phyloP scores from a whole-genome alignment of 2,797 vertebrate genomes.

The Xyrichtys novacula region DNA sequence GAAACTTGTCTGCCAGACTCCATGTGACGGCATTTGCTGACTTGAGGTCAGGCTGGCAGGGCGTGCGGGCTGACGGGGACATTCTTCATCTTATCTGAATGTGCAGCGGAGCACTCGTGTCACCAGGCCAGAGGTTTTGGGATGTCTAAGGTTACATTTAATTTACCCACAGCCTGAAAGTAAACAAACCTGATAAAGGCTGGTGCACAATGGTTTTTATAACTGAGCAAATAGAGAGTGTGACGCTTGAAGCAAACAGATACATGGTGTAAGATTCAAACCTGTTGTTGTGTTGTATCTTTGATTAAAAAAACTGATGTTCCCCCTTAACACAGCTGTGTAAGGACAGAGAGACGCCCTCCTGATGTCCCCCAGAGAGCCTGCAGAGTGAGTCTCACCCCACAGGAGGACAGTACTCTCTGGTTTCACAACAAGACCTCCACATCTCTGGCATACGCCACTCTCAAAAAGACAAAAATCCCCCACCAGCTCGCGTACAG shows the following conservation, averaged over 20 bases:
- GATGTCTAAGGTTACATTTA: constrained; percentile 51
- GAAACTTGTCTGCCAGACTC: constrained; percentile 15
- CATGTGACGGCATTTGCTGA: constrained; percentile 41
- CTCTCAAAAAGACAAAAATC: constrained; percentile 30
- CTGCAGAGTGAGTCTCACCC: constrained; percentile 14
- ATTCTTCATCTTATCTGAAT: constrained; percentile 57
- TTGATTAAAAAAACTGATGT: not conserved
- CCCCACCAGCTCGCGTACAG: constrained; percentile 47
- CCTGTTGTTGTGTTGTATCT: not conserved
- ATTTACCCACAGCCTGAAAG: constrained; percentile 56
- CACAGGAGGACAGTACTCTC: constrained; percentile 42
- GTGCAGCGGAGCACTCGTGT: constrained; percentile 42
- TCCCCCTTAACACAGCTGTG: constrained; percentile 1
- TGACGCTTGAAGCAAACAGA: too few species aligned
- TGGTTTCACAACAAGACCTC: constrained; percentile 71
- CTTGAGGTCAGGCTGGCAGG: constrained; percentile 51
- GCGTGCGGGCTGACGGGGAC: constrained; percentile 20
- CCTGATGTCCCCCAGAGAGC: constrained; percentile 12
- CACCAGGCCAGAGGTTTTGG: constrained; percentile 41
- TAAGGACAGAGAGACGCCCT: constrained; percentile 5
- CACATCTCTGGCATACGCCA: constrained; percentile 44
- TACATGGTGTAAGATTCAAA: not conserved
- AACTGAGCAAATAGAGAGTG: not conserved
- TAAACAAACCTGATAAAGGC: constrained; percentile 36
- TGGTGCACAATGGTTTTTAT: constrained; percentile 23